A percentile compares a stretch with the other conserved stretches of the same genome.
phyloP scores from a whole-genome alignment of 2,888 invertebrate genomes.

The Prenolepis imparis region DNA sequence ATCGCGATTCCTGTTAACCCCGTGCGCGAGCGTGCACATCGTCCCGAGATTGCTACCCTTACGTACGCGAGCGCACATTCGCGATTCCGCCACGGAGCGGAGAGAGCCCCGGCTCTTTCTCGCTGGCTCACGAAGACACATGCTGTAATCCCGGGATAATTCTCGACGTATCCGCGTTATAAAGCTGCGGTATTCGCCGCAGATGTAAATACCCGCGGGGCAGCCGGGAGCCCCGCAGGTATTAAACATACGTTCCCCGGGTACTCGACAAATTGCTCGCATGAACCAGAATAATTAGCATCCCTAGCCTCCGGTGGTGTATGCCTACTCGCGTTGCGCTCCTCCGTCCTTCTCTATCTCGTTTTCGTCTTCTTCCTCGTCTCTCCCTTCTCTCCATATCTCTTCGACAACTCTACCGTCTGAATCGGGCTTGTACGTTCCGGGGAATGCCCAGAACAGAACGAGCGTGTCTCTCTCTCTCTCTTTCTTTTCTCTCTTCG shows the following conservation, averaged over 20 bases:
- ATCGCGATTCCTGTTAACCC: conserved; percentile 48
- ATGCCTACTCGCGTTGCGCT: conserved; percentile 52
- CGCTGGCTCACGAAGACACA: conserved; percentile 18
- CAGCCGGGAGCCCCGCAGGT: conserved; percentile 75
- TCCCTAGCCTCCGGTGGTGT: conserved; percentile 76
- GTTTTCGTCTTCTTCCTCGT: conserved; percentile 3
- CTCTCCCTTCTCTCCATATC: conserved; percentile 21
- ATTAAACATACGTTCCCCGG: conserved; percentile 82
- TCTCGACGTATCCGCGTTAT: conserved; percentile 70
- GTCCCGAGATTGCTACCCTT: conserved; percentile 50
- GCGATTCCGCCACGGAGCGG: conserved; percentile 38
- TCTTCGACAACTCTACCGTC: conserved; percentile 40
- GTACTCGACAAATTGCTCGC: conserved; percentile 84
- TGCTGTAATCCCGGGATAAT: conserved; percentile 71
- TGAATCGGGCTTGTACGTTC: conserved; percentile 49
- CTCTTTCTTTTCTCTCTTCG: conserved; percentile 31
- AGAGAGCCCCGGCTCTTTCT: background rate
- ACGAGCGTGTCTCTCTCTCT: conserved; percentile 17
- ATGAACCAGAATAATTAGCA: conserved; percentile 85
- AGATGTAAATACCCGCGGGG: conserved; percentile 83
- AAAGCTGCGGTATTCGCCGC: conserved; percentile 76
- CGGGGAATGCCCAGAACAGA: conserved; percentile 62
- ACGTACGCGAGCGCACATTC: conserved; percentile 19
- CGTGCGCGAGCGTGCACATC: conserved; percentile 13
- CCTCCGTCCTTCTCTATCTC: conserved; percentile 47